Evolutionary conservation across 2,888 invertebrate genomes (phyloP), one percentile per base, ranked within the genome.

Genomic region (Acanthopleura granulata): DNA sequence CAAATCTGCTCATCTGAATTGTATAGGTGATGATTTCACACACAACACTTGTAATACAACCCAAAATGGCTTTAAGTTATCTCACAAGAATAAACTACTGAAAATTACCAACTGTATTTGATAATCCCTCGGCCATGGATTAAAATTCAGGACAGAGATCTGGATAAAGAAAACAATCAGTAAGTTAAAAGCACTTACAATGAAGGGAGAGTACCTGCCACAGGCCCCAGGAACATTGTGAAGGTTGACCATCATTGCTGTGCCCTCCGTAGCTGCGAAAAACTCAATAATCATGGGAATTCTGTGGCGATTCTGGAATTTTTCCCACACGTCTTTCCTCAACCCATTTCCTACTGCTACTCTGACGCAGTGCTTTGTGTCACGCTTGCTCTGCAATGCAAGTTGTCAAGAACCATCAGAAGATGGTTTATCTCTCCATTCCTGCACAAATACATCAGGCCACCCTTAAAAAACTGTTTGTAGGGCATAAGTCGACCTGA

Each of bases 221-320:
- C 84, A 78, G 18, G 82, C 71, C 16, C 86, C 86, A 14, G 80
- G 70, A 75, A 75, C 96, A 85, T 96, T 96, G 88, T 97, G 95
- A 18, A 95, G 93, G 89, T 98, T 98, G 27, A 96, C 97, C 74
- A 98, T 96, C 88, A 97, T 97, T 25, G 97, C 97, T 88, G 98
- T 99, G 81, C 98, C 98, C 92, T 98, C 98, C 0, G 98, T 98
- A 4, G 97, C 96, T 0, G 98, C 98, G 88, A 98, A 98, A 91
- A 98, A 96, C 91, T 98, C 98, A 0, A 94, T 94, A 15, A 98
- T 95, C 80, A 93, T 92, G 30, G 94, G 92, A 77, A 98, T 95
- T 74, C 94, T 94, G 87, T 97, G 98, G 62, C 98, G 93, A 50
- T 94, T 93, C 0, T 95, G 93, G 88, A 98, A 98, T 82, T 95